phyloP scores from a whole-genome alignment of 2,888 invertebrate genomes.

The Yponomeuta evonymella region DNA sequence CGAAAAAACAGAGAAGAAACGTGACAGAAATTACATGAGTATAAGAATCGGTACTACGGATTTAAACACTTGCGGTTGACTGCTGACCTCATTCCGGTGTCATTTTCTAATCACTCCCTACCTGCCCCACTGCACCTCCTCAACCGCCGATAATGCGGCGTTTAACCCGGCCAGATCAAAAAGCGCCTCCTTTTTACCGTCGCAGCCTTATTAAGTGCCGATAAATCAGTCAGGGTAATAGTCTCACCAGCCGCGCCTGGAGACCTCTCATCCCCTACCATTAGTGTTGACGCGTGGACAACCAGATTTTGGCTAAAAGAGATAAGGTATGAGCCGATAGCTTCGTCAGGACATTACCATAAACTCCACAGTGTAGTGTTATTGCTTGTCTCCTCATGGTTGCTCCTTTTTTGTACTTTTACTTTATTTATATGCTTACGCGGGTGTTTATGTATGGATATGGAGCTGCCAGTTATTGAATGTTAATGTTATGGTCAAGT shows the following conservation, averaged over 20 bases:
- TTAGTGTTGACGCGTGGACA: neutral
- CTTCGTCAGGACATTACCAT: slow-evolving; percentile 58
- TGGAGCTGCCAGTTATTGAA: neutral
- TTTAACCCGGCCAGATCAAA: slow-evolving; percentile 34
- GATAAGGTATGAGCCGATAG: slow-evolving; percentile 11
- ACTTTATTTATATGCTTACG: slow-evolving; percentile 1
- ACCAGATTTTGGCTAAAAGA: neutral
- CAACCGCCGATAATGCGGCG: slow-evolving; percentile 8
- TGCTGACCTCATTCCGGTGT: neutral
- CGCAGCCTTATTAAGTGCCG: slow-evolving; percentile 38
- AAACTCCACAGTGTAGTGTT: slow-evolving; percentile 67
- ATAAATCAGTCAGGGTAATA: slow-evolving; percentile 56
- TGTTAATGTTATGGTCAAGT: neutral
- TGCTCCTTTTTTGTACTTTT: slow-evolving; percentile 37
- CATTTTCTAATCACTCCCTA: neutral
- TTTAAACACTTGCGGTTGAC: no score
- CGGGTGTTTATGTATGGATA: neutral
- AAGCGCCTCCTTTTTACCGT: slow-evolving; percentile 42
- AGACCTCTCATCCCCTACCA: slow-evolving; percentile 29
- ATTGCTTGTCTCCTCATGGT: slow-evolving; percentile 60
- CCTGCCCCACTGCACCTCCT: neutral
- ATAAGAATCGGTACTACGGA: no score
- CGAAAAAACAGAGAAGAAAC: no score
- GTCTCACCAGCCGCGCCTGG: slow-evolving; percentile 50
- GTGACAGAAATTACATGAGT: no score